phyloP scores from a whole-genome alignment of 2,888 invertebrate genomes.

The Limnephilus rhombicus region DNA sequence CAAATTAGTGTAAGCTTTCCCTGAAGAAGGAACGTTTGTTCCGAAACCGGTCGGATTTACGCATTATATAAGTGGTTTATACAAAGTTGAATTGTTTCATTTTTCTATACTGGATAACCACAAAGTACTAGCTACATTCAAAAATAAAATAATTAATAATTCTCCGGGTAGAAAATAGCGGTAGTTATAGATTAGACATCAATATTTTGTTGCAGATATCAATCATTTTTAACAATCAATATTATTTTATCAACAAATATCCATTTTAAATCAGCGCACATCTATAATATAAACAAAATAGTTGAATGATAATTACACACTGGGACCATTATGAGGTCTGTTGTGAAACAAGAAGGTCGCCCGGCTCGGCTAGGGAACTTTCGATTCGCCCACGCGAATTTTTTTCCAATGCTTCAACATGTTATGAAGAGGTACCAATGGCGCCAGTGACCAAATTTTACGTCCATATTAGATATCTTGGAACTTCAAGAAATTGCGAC shows the following conservation, averaged over 20 bases:
- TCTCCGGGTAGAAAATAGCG: too few species aligned
- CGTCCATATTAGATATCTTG: not conserved
- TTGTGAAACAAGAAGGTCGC: not conserved
- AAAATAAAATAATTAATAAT: too few species aligned
- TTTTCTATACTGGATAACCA: too few species aligned
- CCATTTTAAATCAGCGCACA: not conserved
- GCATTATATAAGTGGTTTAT: too few species aligned
- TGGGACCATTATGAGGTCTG: not conserved
- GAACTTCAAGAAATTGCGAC: not conserved
- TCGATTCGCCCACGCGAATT: not conserved
- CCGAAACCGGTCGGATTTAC: too few species aligned
- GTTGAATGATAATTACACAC: not conserved
- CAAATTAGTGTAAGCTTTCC: too few species aligned
- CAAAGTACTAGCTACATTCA: too few species aligned
- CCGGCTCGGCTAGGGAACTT: conserved; percentile 1
- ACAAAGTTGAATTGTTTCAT: too few species aligned
- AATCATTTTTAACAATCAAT: too few species aligned
- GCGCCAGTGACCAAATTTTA: not conserved
- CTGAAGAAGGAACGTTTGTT: too few species aligned
- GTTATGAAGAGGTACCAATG: not conserved
- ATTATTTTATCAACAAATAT: not conserved
- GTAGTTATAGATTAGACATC: too few species aligned
- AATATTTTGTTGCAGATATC: too few species aligned
- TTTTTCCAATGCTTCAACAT: not conserved
- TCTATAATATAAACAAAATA: not conserved